phyloP scores from a whole-genome alignment of 2,888 invertebrate species.

The Cryptocheilus praepositus region DNA sequence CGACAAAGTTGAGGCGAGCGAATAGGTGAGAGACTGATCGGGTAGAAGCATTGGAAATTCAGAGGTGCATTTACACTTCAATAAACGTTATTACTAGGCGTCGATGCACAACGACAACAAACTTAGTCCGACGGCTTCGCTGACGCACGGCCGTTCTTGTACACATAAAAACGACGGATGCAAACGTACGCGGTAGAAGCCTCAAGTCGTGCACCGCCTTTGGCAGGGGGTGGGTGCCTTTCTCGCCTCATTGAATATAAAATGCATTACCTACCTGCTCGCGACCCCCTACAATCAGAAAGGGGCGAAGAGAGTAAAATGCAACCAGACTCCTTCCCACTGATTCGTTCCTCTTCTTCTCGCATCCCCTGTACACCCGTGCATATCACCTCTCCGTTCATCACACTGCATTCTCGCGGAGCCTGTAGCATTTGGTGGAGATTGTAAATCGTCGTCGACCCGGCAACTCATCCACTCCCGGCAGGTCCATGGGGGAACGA shows the following conservation, averaged over 20 bases:
- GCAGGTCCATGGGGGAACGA: constrained; percentile 32
- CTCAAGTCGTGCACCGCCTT: neutral
- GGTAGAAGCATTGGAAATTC: constrained; percentile 55
- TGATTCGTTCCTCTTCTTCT: neutral
- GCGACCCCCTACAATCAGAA: constrained; percentile 13
- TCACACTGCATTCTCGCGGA: neutral
- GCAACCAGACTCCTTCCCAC: constrained; percentile 6
- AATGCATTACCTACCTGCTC: constrained; percentile 44
- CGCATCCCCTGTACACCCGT: neutral
- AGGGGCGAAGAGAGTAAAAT: constrained; percentile 23
- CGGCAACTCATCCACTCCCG: constrained; percentile 22
- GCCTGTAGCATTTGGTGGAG: constrained; percentile 34
- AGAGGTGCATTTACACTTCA: constrained; percentile 61
- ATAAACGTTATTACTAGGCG: constrained; percentile 64
- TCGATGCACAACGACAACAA: constrained; percentile 61
- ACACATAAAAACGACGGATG: too few relatives aligned
- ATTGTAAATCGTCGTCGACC: constrained; percentile 47
- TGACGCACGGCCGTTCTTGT: too few relatives aligned
- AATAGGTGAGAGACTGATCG: constrained; percentile 15
- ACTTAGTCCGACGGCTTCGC: constrained; percentile 31
- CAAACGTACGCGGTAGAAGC: too few relatives aligned
- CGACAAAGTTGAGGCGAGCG: neutral
- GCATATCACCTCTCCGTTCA: neutral
- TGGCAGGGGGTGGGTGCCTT: constrained; percentile 10
- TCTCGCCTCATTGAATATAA: constrained; percentile 44